These are phyloP conservation scores for Syritta pipiens DNA, from an alignment of 2,888 invertebrate species.

Conservation along the genomic window DNA sequence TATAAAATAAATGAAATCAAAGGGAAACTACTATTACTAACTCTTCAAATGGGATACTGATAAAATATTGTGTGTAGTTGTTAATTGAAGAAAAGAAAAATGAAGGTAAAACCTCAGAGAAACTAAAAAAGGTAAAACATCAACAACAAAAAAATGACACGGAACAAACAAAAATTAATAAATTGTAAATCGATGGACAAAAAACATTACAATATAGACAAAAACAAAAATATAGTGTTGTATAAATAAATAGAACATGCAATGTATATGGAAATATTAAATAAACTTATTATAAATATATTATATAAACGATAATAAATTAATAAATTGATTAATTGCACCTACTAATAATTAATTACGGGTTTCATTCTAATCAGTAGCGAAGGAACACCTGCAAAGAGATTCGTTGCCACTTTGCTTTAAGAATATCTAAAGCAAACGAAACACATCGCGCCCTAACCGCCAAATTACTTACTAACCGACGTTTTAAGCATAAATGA, in stretches of 20 bases:
- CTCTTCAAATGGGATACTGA: conserved; percentile 42
- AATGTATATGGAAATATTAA: conserved; percentile 73
- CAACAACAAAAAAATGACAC: conserved; percentile 31
- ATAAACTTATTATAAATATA: conserved; percentile 73
- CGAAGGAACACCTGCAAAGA: not conserved
- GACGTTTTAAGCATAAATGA: no score
- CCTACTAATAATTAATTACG: conserved; percentile 75
- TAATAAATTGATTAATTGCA: conserved; percentile 78
- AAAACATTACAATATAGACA: conserved; percentile 63
- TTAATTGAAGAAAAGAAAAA: no score
- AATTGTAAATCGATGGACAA: conserved; percentile 64
- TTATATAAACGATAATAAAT: conserved; percentile 78
- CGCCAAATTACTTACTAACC: no score
- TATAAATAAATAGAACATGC: conserved; percentile 69
- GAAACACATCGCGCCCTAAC: no score
- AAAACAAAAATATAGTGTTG: conserved; percentile 67
- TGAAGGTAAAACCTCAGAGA: conserved; percentile 27
- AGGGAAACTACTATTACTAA: conserved; percentile 15
- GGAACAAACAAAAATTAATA: conserved; percentile 44
- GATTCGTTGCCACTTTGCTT: no score
- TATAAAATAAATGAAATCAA: conserved; percentile 21
- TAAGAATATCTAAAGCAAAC: no score
- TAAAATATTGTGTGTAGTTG: conserved; percentile 58
- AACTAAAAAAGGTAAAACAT: conserved; percentile 20
- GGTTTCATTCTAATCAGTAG: conserved; percentile 23